These are phyloP conservation scores for Scrobipalpa costella DNA, from an alignment of 2,888 invertebrate genomes.

Conservation along the genomic window DNA sequence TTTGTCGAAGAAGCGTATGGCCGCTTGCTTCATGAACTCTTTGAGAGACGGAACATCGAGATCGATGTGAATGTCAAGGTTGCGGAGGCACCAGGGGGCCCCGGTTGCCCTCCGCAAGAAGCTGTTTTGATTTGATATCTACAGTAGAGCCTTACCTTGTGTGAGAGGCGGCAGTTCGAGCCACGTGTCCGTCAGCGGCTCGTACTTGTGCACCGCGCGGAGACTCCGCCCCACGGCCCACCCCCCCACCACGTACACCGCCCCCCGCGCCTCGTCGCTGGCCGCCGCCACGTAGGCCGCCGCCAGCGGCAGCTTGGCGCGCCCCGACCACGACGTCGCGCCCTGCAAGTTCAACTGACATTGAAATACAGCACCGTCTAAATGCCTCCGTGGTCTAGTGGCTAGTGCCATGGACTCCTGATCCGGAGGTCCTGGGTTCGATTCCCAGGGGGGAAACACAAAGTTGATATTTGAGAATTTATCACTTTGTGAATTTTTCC, in stretches of 20 bases:
- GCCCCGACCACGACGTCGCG: slow-evolving; percentile 23
- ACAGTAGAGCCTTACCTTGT: slow-evolving; percentile 46
- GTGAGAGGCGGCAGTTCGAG: slow-evolving; percentile 84
- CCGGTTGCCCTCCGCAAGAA: too few species aligned
- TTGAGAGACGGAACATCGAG: too few species aligned
- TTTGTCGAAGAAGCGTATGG: too few species aligned
- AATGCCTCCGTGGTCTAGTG: too few species aligned
- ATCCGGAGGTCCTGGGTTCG: too few species aligned
- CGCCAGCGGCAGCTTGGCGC: slow-evolving; percentile 71
- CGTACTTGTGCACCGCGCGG: slow-evolving; percentile 88
- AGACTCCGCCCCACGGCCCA: slow-evolving; percentile 83
- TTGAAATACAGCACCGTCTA: background rate
- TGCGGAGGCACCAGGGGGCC: too few species aligned
- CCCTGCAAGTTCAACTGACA: background rate
- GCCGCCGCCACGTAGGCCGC: slow-evolving; percentile 88
- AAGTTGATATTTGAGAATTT: too few species aligned
- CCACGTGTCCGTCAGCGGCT: slow-evolving; percentile 84
- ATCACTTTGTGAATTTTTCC: too few species aligned
- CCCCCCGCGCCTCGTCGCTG: slow-evolving; percentile 79
- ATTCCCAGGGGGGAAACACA: too few species aligned
- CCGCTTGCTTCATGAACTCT: too few species aligned
- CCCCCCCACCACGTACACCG: slow-evolving; percentile 89
- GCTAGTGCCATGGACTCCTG: too few species aligned
- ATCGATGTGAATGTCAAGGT: too few species aligned
- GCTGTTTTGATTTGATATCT: background rate